These are phyloP conservation scores for Polyploca ridens DNA, from an alignment of 2,888 invertebrate species.

Conservation along the genomic window DNA sequence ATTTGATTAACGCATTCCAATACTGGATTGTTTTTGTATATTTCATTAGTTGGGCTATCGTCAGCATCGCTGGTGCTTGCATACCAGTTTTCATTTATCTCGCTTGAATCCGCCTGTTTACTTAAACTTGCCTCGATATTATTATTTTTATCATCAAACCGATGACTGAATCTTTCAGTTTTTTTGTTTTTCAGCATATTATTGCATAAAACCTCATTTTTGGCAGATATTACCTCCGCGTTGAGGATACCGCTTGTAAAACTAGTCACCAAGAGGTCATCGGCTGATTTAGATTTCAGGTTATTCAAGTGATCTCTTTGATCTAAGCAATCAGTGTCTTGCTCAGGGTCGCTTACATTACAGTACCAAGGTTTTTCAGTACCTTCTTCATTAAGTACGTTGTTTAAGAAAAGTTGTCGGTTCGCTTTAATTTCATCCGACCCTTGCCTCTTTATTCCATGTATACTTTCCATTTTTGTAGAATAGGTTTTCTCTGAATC, in stretches of 20 bases:
- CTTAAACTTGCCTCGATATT: conserved; percentile 58
- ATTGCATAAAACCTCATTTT: conserved; percentile 76
- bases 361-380: conserved; percentile 81
- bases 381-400: conserved; percentile 71
- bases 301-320: conserved; percentile 61
- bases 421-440: conserved; percentile 80
- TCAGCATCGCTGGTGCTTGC: conserved; percentile 91
- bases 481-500: conserved; percentile 81
- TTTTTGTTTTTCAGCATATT: conserved; percentile 61
- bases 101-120: conserved; percentile 62
- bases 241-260: conserved; percentile 62
- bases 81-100: conserved; percentile 91
- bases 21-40: conserved; percentile 92
- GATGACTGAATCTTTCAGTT: conserved; percentile 58
- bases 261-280: conserved; percentile 62
- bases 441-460: conserved; percentile 81
- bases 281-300: conserved; percentile 68
- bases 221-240: conserved; percentile 69
- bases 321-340: conserved; percentile 70
- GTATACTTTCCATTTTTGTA: conserved; percentile 83
- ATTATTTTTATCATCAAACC: conserved; percentile 69
- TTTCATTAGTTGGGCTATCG: conserved; percentile 87
- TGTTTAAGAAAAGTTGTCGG: conserved; percentile 73
- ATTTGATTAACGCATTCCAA: conserved; percentile 95
- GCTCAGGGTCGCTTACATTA: conserved; percentile 81